A percentile compares a stretch with the other conserved stretches of the same genome.
Conservation (phyloP, 2,113 vertebrate genomes). For the Pygathrix nemaeus region DNA sequence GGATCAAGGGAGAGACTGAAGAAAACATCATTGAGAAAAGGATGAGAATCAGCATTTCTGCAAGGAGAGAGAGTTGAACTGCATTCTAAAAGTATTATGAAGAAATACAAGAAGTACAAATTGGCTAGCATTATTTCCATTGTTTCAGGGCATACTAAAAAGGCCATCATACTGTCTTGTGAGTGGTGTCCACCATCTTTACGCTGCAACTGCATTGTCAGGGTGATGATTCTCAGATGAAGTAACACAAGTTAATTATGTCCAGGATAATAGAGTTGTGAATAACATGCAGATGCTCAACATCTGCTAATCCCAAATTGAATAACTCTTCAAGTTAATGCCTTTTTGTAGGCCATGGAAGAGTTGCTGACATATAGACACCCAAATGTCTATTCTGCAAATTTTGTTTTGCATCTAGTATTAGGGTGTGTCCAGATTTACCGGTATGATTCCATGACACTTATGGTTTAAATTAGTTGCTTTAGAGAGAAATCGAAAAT, state of each 20-base stretch:
- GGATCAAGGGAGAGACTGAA: not conserved
- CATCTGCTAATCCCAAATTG: constrained; percentile 68
- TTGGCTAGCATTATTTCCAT: not conserved
- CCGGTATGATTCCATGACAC: not conserved
- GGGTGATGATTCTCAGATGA: constrained; percentile 67
- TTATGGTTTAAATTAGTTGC: constrained; percentile 61
- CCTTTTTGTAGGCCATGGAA: constrained; percentile 48
- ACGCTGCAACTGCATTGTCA: constrained; percentile 5
- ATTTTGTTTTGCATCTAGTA: constrained; percentile 51
- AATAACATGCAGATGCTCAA: constrained; percentile 71
- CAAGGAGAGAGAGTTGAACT: not conserved
- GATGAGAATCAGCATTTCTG: not conserved
- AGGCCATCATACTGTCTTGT: not conserved
- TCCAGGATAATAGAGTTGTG: constrained; percentile 59
- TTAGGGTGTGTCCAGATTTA: constrained; percentile 59
- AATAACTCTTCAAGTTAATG: constrained; percentile 66
- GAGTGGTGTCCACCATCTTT: not conserved
- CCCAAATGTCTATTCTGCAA: constrained; percentile 67
- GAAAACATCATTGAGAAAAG: not conserved
- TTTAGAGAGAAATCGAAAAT: constrained; percentile 58
- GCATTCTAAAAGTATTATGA: not conserved
- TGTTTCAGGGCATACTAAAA: not conserved
- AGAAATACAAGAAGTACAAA: not conserved
- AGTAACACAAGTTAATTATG: constrained; percentile 56
- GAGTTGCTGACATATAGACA: constrained; percentile 60